A percentile compares a stretch with the other conserved stretches of the same genome.
Evolutionary conservation across 2,113 vertebrate genomes (phyloP).

Genomic region (Acrocephalus arundinaceus): DNA sequence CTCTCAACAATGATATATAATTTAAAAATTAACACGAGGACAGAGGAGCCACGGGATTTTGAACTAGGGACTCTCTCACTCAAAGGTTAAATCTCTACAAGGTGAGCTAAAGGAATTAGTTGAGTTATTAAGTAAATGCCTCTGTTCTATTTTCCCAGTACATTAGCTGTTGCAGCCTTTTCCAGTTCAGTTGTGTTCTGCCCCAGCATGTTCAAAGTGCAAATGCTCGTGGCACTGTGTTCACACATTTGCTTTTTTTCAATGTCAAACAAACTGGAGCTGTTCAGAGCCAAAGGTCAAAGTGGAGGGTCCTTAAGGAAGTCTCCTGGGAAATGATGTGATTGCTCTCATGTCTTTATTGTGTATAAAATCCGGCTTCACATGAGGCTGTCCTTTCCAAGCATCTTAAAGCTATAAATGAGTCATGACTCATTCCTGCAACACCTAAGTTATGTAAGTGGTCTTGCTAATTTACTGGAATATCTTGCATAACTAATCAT

Average conservation of each 20-base stretch:
- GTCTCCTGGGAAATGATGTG: conserved; percentile 10
- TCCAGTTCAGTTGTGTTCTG: conserved; percentile 54
- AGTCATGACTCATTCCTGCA: conserved; percentile 43
- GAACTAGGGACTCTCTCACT: conserved; percentile 67
- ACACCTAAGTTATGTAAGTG: conserved; percentile 54
- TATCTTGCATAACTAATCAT: conserved; percentile 30
- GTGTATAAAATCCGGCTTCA: conserved; percentile 12
- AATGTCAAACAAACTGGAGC: conserved; percentile 26
- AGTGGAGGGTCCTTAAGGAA: neutral
- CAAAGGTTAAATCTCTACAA: conserved; percentile 72
- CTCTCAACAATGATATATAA: conserved; percentile 74
- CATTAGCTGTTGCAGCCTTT: conserved; percentile 38
- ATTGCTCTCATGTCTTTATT: conserved; percentile 46
- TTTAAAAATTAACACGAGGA: conserved; percentile 79
- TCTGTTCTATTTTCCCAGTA: conserved; percentile 34
- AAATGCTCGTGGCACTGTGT: conserved; percentile 38
- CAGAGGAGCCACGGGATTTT: conserved; percentile 64
- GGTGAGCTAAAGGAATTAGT: conserved; percentile 68
- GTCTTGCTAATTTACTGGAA: conserved; percentile 51
- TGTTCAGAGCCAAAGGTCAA: conserved; percentile 37
- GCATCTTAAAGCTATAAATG: conserved; percentile 44
- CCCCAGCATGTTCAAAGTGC: conserved; percentile 64
- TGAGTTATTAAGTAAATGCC: conserved; percentile 66
- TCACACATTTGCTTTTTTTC: conserved; percentile 37
- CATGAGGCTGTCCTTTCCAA: neutral